Percentiles rank a stretch among this genome's conserved stretches.
Evolutionary conservation across 2,113 vertebrate species (phyloP).

Genomic region (Pseudopipra pipra): DNA sequence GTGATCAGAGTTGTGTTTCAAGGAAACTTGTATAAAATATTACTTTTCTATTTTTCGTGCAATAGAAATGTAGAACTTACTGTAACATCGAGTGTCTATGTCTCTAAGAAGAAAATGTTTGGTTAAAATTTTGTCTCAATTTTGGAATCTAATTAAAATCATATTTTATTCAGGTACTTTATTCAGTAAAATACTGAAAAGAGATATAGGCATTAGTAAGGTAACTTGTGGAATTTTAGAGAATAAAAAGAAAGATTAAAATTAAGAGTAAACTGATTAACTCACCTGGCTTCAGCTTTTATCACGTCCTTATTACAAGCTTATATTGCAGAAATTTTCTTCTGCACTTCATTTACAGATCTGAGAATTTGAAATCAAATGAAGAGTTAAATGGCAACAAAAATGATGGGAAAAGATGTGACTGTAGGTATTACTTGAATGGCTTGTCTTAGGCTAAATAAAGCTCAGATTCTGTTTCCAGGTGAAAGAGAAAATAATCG

Average conservation of each 20-base stretch:
- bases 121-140: not conserved
- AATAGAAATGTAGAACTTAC: not conserved
- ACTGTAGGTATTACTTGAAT: not conserved
- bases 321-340: not conserved
- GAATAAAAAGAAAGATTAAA: not conserved
- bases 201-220: not conserved
- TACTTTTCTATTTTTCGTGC: not conserved
- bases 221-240: not conserved
- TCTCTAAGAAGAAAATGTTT: not conserved
- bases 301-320: not conserved
- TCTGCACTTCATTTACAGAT: not conserved
- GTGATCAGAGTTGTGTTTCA: not conserved
- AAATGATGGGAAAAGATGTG: not conserved
- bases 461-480: not conserved
- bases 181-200: not conserved
- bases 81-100: accelerated
- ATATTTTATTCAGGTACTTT: not conserved
- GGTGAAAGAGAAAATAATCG: not conserved
- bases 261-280: not conserved
- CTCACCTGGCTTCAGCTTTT: not conserved
- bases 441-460: not conserved
- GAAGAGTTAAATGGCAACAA: not conserved
- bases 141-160: not conserved
- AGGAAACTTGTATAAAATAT: not conserved
- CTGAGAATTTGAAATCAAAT: not conserved